Conservation (phyloP, 35 echinoderm and acorn worm genomes). For the Apostichopus californicus region DNA sequence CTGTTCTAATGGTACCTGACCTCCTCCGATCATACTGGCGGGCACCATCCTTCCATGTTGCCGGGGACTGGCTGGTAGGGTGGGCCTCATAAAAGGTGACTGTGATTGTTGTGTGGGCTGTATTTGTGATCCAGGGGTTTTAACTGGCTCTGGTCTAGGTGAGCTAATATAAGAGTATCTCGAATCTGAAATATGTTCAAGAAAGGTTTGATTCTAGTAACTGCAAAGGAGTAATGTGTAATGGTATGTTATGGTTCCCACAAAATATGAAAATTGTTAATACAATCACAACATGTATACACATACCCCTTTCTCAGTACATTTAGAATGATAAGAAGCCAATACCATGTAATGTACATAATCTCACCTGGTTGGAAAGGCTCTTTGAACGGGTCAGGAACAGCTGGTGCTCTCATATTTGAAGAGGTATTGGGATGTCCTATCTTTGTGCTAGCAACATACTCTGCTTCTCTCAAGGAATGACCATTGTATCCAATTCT, state of each 20-base stretch:
- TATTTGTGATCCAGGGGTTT: not conserved
- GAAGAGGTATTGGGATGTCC: not conserved
- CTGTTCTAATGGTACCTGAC: not conserved
- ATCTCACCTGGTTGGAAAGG: not conserved
- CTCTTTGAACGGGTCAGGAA: not conserved
- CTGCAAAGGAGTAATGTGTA: no score
- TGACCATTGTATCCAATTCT: not conserved
- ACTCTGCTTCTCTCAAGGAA: not conserved
- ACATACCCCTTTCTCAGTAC: no score
- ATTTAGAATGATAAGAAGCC: no score
- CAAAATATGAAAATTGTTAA: no score
- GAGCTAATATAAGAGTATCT: not conserved
- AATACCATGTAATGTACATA: no score
- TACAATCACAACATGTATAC: no score
- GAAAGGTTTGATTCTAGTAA: no score
- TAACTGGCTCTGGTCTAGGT: constrained; percentile 8
- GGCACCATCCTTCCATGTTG: not conserved
- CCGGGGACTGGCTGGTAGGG: not conserved
- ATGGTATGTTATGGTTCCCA: no score
- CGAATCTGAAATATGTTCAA: not conserved
- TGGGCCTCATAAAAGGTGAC: not conserved
- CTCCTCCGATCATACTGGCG: not conserved
- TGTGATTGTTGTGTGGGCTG: not conserved
- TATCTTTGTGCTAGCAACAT: not conserved
- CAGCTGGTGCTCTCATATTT: not conserved